Conservation (phyloP, 2,113 vertebrate genomes). For the Hyaena hyaena region DNA sequence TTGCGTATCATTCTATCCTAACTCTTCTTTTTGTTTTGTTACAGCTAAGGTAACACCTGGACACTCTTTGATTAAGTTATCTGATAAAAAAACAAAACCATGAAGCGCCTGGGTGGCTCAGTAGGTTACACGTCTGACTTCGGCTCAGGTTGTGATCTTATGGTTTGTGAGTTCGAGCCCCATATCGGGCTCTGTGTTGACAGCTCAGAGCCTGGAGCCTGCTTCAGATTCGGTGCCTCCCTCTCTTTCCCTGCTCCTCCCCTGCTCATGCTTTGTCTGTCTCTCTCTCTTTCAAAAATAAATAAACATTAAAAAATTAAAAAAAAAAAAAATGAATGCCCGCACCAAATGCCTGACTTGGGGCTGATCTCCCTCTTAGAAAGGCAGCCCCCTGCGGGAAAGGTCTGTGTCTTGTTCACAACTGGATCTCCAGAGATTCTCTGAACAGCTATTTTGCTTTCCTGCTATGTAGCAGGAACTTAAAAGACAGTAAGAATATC, state of each 20-base stretch:
- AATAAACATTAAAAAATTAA: background rate
- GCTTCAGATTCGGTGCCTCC: too few species aligned
- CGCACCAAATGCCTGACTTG: background rate
- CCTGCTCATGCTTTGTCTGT: too few species aligned
- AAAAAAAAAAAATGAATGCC: background rate
- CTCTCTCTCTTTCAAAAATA: too few species aligned
- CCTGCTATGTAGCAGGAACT: fast-evolving
- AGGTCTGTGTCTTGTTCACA: background rate
- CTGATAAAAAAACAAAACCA: background rate
- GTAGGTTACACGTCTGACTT: too few species aligned
- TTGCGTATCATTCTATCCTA: background rate
- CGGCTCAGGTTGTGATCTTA: too few species aligned
- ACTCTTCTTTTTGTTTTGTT: background rate
- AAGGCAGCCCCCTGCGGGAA: background rate
- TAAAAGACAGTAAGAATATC: background rate
- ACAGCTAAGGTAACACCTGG: background rate
- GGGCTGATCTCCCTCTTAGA: background rate
- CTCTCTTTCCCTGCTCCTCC: too few species aligned
- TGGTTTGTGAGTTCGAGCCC: too few species aligned
- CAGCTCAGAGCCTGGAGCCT: too few species aligned
- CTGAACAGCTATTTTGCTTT: background rate
- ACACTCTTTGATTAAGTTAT: background rate
- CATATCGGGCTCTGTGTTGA: too few species aligned
- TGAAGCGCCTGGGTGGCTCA: too few species aligned
- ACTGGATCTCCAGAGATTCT: background rate